A percentile compares a stretch with the other conserved stretches of the same genome.
Conservation (phyloP, 2,113 vertebrate genomes). For the Hystrix brachyura region DNA sequence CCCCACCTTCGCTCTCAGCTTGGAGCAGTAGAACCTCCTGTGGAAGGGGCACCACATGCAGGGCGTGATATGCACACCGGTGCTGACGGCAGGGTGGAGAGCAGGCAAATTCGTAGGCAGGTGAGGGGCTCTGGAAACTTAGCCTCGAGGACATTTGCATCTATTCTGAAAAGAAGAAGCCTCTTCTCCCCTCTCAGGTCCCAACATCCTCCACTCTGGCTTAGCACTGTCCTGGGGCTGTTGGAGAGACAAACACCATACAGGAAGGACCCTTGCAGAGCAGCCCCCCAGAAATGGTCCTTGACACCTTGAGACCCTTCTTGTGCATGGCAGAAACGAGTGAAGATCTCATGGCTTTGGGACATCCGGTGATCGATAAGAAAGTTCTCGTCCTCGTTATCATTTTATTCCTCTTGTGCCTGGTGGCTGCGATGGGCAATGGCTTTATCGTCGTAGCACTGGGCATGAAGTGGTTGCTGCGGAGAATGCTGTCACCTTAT, state of each 20-base stretch:
- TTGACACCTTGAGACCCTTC: not conserved
- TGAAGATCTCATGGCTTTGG: not conserved
- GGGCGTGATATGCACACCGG: not conserved
- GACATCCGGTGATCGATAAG: not conserved
- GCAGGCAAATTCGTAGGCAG: slow-evolving; percentile 58
- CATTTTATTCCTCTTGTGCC: slow-evolving; percentile 22
- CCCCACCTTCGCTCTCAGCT: not conserved
- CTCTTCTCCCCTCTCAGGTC: not conserved
- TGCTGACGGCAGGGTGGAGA: not conserved
- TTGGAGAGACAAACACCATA: not conserved
- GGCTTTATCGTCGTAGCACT: not conserved
- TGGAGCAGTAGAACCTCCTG: not conserved
- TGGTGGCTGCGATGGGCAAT: not conserved
- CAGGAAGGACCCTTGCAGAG: not conserved
- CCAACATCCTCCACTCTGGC: not conserved
- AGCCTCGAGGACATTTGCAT: slow-evolving; percentile 64
- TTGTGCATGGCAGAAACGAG: not conserved
- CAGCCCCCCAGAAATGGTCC: not conserved
- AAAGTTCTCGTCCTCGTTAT: not conserved
- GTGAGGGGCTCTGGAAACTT: not conserved
- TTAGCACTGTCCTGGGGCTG: not conserved
- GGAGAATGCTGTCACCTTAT: not conserved
- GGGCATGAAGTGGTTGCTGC: slow-evolving; percentile 25
- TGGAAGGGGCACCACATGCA: not conserved
- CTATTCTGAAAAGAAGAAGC: slow-evolving; percentile 19